Evolutionary conservation across 2,888 invertebrate species (phyloP).

Genomic region (Busseola fusca): DNA sequence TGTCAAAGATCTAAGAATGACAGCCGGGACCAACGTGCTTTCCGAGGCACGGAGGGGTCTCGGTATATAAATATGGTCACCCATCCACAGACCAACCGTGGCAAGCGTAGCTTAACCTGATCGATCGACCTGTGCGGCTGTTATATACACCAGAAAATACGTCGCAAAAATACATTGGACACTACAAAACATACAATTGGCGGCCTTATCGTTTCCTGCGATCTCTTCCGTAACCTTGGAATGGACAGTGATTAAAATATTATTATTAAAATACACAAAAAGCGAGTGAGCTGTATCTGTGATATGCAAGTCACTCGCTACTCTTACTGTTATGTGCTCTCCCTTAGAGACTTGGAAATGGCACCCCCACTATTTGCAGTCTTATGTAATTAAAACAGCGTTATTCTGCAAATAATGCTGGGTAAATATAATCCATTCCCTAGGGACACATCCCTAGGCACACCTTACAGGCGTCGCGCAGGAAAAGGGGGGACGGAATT

Average conservation of each 20-base stretch:
- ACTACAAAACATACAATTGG: neutral
- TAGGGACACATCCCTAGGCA: no score
- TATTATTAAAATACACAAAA: neutral
- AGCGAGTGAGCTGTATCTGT: neutral
- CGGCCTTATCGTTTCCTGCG: neutral
- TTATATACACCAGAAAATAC: neutral
- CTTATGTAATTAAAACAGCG: constrained; percentile 69
- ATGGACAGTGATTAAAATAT: neutral
- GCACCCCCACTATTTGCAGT: constrained; percentile 62
- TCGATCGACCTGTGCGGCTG: no score
- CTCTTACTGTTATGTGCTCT: neutral
- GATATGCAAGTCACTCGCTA: constrained; percentile 25
- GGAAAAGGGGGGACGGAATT: no score
- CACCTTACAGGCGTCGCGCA: no score
- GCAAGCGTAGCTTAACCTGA: no score
- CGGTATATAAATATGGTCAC: no score
- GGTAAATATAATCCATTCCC: neutral
- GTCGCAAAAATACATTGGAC: neutral
- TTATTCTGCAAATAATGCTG: constrained; percentile 62
- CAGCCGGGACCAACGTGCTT: no score
- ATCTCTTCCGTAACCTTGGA: neutral
- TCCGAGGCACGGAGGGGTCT: no score
- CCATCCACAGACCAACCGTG: no score
- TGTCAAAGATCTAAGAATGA: no score
- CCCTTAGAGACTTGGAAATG: constrained; percentile 62